Base-by-base conservation (phyloP, 2,797 vertebrate species). In the Tachyglossus aculeatus region DNA sequence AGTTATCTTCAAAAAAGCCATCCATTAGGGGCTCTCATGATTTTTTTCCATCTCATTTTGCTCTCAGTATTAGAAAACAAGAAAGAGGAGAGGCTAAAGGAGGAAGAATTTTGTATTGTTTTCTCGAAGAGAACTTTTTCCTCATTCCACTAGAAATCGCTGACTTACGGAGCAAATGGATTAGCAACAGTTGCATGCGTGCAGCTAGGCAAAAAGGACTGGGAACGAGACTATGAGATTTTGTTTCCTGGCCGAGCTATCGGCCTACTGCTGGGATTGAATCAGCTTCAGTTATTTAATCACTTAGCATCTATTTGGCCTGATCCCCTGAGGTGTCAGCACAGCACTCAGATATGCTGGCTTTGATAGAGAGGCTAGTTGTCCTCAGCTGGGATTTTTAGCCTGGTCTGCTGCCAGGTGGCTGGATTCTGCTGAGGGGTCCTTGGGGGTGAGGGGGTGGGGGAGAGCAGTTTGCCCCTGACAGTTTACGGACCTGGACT, bases 201-300 rank as follows among this genome's bases (percentile, higher is more conserved):
- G 2, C 9, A 3, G 5, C 16, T 2, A 6, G 2, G 22, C 36
- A 32, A 19, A 6, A 29, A 5, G 3, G 4, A 4, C 45, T 27
- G 32, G 50, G 24, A 7, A 29, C 48, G 27, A 48, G 15, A 16
- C 1, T 16, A 12, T 1, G 13, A 19, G 10, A 3, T 4, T 4
- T 4, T 4, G 9, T 29, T 22, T 54, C 34, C 22, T 3, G 5
- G 10, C 34, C 15, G n/a, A 19, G 29, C 5, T 22, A 4, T 13
- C 9, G 3, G n/a, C n/a, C n/a, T n/a, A n/a, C n/a, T n/a, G n/a
- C n/a, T n/a, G 5, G 21, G 13, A 13, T 1, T 3, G 2, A 48
- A 1, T 47, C 51, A 5, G 5, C 43, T 43, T 37, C 38, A 5
- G 11, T 24, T n/a, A 14, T 50, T 43, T 3, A 9, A 3, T 36